phyloP scores from a whole-genome alignment of 1,140 invertebrate species.

The Drosophila quadrilineata region DNA sequence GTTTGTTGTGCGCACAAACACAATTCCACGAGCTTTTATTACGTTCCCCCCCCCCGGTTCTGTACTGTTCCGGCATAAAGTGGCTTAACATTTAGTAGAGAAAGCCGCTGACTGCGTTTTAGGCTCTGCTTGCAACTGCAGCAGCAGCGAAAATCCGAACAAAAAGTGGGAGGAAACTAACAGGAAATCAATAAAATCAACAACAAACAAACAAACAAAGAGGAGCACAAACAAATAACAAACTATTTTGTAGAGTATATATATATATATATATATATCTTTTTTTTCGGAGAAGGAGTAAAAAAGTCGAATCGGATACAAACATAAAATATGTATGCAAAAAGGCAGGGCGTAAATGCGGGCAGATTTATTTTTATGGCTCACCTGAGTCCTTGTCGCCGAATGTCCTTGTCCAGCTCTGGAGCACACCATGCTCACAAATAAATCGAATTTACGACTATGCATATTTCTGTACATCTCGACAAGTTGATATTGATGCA shows the following conservation, averaged over 20 bases:
- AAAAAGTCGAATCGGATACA: conserved; percentile 45
- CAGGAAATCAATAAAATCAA: conserved; percentile 72
- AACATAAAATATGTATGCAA: conserved; percentile 75
- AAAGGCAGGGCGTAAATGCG: conserved; percentile 71
- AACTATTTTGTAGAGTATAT: conserved; percentile 55
- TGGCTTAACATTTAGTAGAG: conserved; percentile 60
- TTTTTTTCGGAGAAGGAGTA: conserved; percentile 25
- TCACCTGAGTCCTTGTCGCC: conserved; percentile 46
- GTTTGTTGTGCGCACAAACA: conserved; percentile 50
- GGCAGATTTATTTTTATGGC: conserved; percentile 75
- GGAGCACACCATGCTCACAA: background rate
- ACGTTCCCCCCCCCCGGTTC: conserved; percentile 8
- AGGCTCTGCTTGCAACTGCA: conserved; percentile 54
- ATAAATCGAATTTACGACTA: conserved; percentile 28
- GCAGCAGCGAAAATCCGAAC: conserved; percentile 7
- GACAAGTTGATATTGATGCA: conserved; percentile 11
- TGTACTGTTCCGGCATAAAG: conserved; percentile 49
- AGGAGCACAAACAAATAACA: conserved; percentile 11
- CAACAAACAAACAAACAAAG: conserved; percentile 24
- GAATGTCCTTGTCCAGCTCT: conserved; percentile 7
- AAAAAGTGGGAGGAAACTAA: conserved; percentile 4
- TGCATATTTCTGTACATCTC: conserved; percentile 2
- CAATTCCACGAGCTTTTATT: conserved; percentile 55
- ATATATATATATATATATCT: too few species aligned
- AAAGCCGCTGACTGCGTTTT: conserved; percentile 52